Evolutionary conservation across 2,797 vertebrate species (phyloP).

Genomic region (Eptatretus atami): DNA sequence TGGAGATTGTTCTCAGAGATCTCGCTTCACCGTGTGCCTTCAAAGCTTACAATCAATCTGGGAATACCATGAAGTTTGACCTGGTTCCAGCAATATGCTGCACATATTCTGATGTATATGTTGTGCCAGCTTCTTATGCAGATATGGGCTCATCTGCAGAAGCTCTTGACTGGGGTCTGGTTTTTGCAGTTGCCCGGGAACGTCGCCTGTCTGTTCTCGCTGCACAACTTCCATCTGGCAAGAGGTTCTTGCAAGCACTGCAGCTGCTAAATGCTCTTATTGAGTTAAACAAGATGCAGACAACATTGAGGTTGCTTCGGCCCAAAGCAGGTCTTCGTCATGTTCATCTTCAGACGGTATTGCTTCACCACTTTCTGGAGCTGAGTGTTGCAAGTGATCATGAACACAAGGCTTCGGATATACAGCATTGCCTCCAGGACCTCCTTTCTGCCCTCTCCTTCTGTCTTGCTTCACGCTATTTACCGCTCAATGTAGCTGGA

Average conservation of each 20-base stretch:
- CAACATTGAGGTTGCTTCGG: neutral
- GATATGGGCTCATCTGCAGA: too few relatives aligned
- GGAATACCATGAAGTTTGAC: conserved; percentile 3
- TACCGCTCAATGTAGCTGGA: too few relatives aligned
- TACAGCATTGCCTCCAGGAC: too few relatives aligned
- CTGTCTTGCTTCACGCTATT: too few relatives aligned
- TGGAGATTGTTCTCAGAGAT: conserved; percentile 4
- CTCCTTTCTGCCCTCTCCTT: too few relatives aligned
- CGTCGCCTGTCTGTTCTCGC: neutral
- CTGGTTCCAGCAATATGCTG: neutral
- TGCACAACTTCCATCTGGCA: neutral
- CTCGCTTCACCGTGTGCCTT: neutral
- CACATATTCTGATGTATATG: conserved; percentile 3
- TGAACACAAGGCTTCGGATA: too few relatives aligned
- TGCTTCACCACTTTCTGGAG: too few relatives aligned
- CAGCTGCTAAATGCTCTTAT: neutral
- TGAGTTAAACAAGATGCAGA: conserved; percentile 2
- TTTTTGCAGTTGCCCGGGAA: neutral
- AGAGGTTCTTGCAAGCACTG: neutral
- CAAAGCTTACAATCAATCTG: conserved; percentile 1
- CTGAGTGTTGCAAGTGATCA: too few relatives aligned
- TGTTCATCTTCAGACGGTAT: too few relatives aligned
- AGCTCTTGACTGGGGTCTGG: neutral
- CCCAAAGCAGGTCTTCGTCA: too few relatives aligned
- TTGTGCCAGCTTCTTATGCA: conserved; percentile 1